Percentiles rank a stretch among this genome's conserved stretches.
Evolutionary conservation across 1,140 invertebrate species (phyloP).

Genomic region (Drosophila ercepeae): DNA sequence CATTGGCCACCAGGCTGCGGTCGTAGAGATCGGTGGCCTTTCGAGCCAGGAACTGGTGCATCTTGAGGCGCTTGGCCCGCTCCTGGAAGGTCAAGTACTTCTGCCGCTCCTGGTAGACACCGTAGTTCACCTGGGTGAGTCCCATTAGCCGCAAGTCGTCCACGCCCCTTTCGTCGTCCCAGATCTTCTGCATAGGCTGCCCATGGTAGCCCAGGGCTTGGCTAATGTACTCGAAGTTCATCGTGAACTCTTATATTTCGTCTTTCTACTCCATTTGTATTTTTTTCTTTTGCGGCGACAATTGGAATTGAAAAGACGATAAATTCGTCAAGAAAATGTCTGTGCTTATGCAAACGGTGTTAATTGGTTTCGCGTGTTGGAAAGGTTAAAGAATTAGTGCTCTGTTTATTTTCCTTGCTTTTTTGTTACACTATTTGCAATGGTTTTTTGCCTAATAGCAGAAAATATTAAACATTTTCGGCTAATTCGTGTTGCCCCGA

Average conservation of each 20-base stretch:
- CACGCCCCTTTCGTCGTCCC: constrained; percentile 91
- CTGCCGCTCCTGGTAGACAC: constrained; percentile 90
- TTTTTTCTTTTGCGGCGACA: not conserved
- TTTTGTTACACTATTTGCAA: not conserved
- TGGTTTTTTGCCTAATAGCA: not conserved
- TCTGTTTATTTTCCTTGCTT: not conserved
- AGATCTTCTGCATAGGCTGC: constrained; percentile 92
- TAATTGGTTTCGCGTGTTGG: not conserved
- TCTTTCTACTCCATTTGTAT: constrained; percentile 2
- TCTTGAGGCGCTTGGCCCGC: constrained; percentile 90
- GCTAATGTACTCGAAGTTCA: constrained; percentile 85
- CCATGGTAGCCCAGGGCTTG: constrained; percentile 92
- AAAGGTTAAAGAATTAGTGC: not conserved
- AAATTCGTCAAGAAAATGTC: not conserved
- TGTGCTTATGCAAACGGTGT: not conserved
- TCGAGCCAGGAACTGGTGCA: constrained; percentile 92
- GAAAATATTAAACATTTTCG: not conserved
- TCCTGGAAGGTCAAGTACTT: constrained; percentile 92
- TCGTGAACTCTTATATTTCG: constrained; percentile 5
- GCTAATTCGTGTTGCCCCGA: not conserved
- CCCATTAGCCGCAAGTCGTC: constrained; percentile 88
- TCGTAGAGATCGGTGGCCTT: constrained; percentile 89
- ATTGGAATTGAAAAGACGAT: not conserved
- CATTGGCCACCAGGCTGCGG: constrained; percentile 84
- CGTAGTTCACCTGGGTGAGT: constrained; percentile 88